Conservation (phyloP, 2,888 invertebrate species). For the Clitarchus hookeri region DNA sequence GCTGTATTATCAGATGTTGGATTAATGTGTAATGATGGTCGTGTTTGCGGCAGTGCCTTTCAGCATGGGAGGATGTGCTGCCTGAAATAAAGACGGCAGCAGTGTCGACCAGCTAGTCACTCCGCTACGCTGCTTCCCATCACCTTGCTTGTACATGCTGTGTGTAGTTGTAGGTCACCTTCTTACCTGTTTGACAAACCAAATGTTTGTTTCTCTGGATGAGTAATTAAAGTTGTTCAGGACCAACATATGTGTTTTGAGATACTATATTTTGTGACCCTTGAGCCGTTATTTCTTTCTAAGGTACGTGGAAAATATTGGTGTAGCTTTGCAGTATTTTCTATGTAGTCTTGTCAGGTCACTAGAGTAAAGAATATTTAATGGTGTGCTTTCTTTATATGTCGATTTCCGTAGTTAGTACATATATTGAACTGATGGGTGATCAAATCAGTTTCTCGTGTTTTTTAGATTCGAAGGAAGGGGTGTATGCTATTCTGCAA, state of each 20-base stretch:
- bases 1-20: no score
- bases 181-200: not conserved
- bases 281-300: not conserved
- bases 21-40: not conserved
- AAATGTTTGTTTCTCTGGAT: not conserved
- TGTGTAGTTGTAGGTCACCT: constrained; percentile 2
- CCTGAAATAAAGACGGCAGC: constrained; percentile 41
- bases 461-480: no score
- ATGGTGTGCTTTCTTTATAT: not conserved
- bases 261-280: not conserved
- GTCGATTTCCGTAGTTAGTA: not conserved
- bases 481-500: no score
- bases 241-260: not conserved
- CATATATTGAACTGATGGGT: no score
- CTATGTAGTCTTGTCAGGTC: not conserved
- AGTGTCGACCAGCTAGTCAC: constrained; percentile 7
- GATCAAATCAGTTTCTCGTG: no score
- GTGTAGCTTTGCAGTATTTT: not conserved
- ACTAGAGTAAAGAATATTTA: not conserved
- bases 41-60: constrained; percentile 50
- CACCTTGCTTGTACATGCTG: not conserved
- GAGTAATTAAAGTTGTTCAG: not conserved
- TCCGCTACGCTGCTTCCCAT: not conserved
- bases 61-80: constrained; percentile 54
- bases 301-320: not conserved